Base-by-base conservation (phyloP, 1,140 invertebrate genomes). In the Laupala kohalensis region DNA sequence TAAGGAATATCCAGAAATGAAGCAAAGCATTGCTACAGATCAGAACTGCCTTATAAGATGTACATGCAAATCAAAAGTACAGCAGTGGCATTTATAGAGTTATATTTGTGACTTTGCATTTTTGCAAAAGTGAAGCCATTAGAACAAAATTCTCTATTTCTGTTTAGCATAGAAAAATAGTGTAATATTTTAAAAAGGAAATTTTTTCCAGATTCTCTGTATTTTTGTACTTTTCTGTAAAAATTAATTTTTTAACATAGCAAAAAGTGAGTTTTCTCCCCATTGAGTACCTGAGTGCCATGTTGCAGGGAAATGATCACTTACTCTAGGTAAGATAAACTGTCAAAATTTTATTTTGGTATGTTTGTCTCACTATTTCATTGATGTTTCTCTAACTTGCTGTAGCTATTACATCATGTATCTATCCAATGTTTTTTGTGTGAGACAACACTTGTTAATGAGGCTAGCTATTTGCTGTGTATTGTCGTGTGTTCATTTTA, bases 161-260 rank as follows among this genome's bases (percentile, higher is more conserved):
- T 66, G 26, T 24, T 24, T 66, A 66, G 64, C 23, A 13, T 66
- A 66, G 64, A 24, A 66, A 63, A 66, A 66, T 25, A 24, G 64
- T 6, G 26, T 66, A 12, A 25, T 53, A 53, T 53, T 53, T 53
- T 53, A 53, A 53, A 53, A 53, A 53, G 37, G 37, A 70, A 9
- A 26, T 70, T 26, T 70, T 70, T 70, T 70, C 63, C 5, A 26
- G 37, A 70, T 70, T 53, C 19, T 70, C 69, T 70, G 69, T 70
- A 70, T 70, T 70, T 70, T 70, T 70, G 69, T 70, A 70, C 69
- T 70, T 25, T 70, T 70, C 69, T 70, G 28, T 70, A 70, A 27
- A 64, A 63, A 27, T 63, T 27, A 53, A 30, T 64, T 64, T 30
- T 62, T 64, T 30, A 53, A 63, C 37, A 30, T 70, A 68, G 24